Percentiles rank a stretch among this genome's conserved stretches.
Conservation (phyloP, 2,113 vertebrate species). For the Nymphicus hollandicus region DNA sequence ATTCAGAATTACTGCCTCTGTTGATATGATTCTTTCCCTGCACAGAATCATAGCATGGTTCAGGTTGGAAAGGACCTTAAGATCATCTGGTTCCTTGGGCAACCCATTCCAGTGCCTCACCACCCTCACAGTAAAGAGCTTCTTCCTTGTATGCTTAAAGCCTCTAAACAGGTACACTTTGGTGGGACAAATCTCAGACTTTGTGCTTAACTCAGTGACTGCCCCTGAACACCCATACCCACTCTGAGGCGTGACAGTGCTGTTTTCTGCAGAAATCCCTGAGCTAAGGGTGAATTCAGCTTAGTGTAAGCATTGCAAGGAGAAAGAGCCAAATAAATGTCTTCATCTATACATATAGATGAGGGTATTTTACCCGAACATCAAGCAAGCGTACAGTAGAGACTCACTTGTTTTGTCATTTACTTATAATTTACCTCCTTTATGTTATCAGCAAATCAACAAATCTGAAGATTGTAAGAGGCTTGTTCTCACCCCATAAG, state of each 20-base stretch:
- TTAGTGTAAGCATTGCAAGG: not conserved
- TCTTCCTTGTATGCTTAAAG: not conserved
- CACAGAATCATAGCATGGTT: not conserved
- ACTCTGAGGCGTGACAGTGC: no score
- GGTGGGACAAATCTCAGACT: not conserved
- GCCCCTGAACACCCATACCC: not conserved
- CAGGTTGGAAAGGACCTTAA: not conserved
- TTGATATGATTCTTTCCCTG: not conserved
- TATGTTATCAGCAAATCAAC: not conserved
- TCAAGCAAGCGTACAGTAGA: not conserved
- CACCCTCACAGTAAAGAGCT: not conserved
- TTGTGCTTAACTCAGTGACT: not conserved
- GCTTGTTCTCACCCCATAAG: not conserved
- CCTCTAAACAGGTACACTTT: fast-evolving
- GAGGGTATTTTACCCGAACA: not conserved
- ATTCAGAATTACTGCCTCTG: not conserved
- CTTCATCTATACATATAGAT: not conserved
- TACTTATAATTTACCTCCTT: not conserved
- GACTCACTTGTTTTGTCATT: not conserved
- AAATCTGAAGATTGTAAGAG: not conserved
- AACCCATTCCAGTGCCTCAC: not conserved
- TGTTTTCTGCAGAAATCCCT: not conserved
- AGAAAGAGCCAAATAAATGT: not conserved
- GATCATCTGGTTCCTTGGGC: not conserved
- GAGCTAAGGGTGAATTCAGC: not conserved